Evolutionary conservation across 2,797 vertebrate genomes (phyloP).

Genomic region (Pampus argenteus): DNA sequence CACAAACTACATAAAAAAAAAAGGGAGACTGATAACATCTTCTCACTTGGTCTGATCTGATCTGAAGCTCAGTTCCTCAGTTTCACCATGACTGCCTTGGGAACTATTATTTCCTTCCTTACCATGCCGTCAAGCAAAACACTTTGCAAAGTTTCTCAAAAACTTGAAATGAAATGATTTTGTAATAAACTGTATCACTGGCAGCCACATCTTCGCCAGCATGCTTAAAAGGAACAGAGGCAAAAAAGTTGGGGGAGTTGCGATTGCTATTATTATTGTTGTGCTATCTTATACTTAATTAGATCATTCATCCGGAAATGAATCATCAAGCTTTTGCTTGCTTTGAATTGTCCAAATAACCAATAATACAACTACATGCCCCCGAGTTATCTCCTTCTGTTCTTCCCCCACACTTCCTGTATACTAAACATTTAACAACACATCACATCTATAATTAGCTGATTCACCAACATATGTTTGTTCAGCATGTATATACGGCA

Average conservation of each 20-base stretch:
- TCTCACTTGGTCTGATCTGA: not conserved
- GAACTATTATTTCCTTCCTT: not conserved
- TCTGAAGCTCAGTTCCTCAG: not conserved
- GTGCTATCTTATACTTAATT: no score
- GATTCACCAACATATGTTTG: not conserved
- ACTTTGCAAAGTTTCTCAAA: not conserved
- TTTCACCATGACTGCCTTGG: not conserved
- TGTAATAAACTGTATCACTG: not conserved
- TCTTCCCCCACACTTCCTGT: no score
- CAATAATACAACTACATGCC: no score
- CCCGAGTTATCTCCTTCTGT: no score
- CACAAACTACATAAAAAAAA: constrained; percentile 3
- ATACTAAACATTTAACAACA: no score
- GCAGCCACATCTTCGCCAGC: not conserved
- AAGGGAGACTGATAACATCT: constrained; percentile 26
- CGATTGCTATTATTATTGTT: constrained; percentile 18
- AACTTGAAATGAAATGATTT: not conserved
- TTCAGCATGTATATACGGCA: not conserved
- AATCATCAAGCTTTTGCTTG: no score
- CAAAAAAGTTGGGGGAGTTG: not conserved
- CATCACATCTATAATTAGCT: constrained; percentile 13
- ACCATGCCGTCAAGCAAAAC: constrained; percentile 5
- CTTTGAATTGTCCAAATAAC: no score
- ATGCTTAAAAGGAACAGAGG: not conserved
- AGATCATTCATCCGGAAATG: no score